Conservation (phyloP, 1,140 invertebrate species). For the Conus ventricosus region DNA sequence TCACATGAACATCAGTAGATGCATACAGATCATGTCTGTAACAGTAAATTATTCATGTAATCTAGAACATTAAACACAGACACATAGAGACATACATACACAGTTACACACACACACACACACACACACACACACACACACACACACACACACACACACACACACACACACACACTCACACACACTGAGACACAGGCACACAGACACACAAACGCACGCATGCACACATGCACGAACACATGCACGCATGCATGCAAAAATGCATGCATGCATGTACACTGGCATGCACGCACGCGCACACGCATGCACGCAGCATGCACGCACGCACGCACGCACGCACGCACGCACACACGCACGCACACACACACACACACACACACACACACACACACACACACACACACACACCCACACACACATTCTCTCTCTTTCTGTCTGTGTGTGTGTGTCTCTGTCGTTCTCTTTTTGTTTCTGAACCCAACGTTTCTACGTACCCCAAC, state of each 20-base stretch:
- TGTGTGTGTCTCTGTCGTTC: too few relatives aligned
- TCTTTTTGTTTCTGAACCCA: too few relatives aligned
- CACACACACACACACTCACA: not conserved
- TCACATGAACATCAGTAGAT: too few relatives aligned
- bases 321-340: not conserved
- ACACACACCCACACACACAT: conserved; percentile 14
- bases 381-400: not conserved
- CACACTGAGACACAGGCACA: too few relatives aligned
- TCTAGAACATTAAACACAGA: too few relatives aligned
- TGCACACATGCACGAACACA: not conserved
- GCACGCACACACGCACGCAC: conserved; percentile 3
- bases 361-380: conserved; percentile 16
- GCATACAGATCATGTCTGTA: too few relatives aligned
- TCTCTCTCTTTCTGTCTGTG: too few relatives aligned
- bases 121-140: not conserved
- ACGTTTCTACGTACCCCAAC: too few relatives aligned
- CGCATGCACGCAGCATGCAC: not conserved
- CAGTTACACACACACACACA: not conserved
- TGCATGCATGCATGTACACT: not conserved
- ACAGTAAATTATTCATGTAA: too few relatives aligned
- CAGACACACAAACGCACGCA: not conserved
- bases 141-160: conserved; percentile 1
- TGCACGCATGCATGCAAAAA: not conserved
- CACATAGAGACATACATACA: not conserved
- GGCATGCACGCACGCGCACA: not conserved